Base-by-base conservation (phyloP, 2,797 vertebrate species). In the Astyanax mexicanus region DNA sequence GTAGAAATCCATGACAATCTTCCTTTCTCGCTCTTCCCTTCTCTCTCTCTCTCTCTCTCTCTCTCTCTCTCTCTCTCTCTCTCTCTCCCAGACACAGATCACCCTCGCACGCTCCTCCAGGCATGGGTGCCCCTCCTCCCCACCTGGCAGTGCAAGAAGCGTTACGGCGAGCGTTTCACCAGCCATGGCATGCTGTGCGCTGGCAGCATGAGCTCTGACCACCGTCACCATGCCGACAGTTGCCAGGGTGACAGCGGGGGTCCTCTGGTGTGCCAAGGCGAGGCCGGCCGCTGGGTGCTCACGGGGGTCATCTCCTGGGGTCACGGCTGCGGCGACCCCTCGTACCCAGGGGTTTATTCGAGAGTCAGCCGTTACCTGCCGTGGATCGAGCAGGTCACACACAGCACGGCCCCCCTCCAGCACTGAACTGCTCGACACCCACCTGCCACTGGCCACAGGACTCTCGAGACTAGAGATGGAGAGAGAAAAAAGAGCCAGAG, bases 201-300 rank as follows among this genome's bases (percentile, higher is more conserved):
- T 0, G 96, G 96, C 76, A 95, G 94, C 78, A 92, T 97, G 54
- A 94, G 95, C 4, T 93, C 95, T 89, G 93, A 94, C 15, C 92
- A 94, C 74, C 88, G 91, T 8, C 93, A 93, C 72, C 90, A 89
- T 19, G 92, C 90, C 23, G 93, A 96, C 86, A 92, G 93, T 81
- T 98, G 96, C 73, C 94, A 94, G 79, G 95, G 96, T 9, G 95
- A 95, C 91, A 94, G 95, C 0, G 96, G 96, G n/a, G 95, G 95
- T 21, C 96, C 96, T 4, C 91, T 97, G 83, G 89, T 94, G 87
- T 97, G 96, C 79, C 95, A 95, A 82, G 92, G 82, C 0, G 86
- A 93, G 77, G 85, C 81, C 0, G 94, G 93, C 3, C 95, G 90
- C 49, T 98, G 96, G 96, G 91, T 95, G 68, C 94, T 96, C 75